Evolutionary conservation across 2,113 vertebrate genomes (phyloP), one percentile per base, ranked within the genome.

Genomic region (Callithrix jacchus): DNA sequence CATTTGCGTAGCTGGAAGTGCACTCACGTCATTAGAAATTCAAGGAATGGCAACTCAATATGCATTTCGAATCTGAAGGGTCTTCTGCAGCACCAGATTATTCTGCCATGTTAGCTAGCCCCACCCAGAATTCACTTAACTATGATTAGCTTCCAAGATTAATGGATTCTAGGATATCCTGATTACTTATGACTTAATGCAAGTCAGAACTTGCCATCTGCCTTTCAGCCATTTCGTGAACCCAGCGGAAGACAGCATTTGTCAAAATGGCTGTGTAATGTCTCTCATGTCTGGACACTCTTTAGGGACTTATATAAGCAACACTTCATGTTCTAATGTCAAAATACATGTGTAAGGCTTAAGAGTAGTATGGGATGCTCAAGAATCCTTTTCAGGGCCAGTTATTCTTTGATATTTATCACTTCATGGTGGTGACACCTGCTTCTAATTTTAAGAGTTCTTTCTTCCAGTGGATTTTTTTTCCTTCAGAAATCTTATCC

Each of bases 51-150:
- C 96, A 93, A 94, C 94, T 97, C 96, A 45, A 84, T 95, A 95
- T 97, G 96, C 96, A 92, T 97, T 95, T 97, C 97, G 97, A 97
- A 97, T 96, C 71, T 80, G 94, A 95, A 97, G 90, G 91, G 85
- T 95, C 87, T 21, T 68, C 85, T 84, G 85, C 88, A 68, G 81
- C 79, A 70, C 81, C 95, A 94, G 97, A 86, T 87, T 86, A 87
- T 20, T 4, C 92, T 93, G 94, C 95, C 74, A 17, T 83, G 81
- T 0, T 88, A 64, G 0, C 93, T n/a, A 61, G 85, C 81, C 64
- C 86, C 58, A 27, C 20, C 68, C 87, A 81, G 73, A 98, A 97
- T 94, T 95, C 90, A 61, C 95, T 97, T n/a, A 61, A 25, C 20
- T 25, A 35, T 93, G 96, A 40, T 97, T 42, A 14, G 17, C 87